These are phyloP conservation scores for Linnaemya tessellans DNA, from an alignment of 2,888 invertebrate genomes.

Conservation along the genomic window DNA sequence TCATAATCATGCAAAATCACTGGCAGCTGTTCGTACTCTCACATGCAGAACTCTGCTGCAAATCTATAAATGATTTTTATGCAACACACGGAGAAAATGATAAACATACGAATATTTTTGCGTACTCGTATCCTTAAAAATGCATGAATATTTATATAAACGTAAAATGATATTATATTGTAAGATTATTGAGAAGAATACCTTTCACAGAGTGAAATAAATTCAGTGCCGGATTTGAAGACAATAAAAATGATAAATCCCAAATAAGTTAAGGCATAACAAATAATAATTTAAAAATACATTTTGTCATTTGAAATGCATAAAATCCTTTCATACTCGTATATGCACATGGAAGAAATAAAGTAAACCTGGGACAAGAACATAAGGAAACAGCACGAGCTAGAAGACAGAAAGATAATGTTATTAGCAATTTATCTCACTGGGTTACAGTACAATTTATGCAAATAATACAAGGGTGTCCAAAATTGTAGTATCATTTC, in stretches of 20 bases:
- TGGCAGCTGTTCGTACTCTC: conserved; percentile 38
- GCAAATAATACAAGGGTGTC: too few relatives aligned
- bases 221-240: neutral
- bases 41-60: neutral
- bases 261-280: conserved; percentile 3
- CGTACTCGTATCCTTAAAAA: conserved; percentile 35
- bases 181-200: conserved; percentile 25
- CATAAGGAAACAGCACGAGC: conserved; percentile 17
- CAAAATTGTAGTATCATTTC: too few relatives aligned
- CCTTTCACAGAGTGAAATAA: conserved; percentile 17
- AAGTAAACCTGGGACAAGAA: neutral
- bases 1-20: conserved; percentile 49
- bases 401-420: neutral
- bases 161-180: conserved; percentile 13
- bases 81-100: conserved; percentile 8
- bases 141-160: conserved; percentile 52
- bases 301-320: conserved; percentile 48
- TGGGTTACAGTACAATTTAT: neutral
- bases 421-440: conserved; percentile 49
- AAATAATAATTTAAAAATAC: conserved; percentile 32
- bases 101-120: neutral
- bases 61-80: conserved; percentile 15
- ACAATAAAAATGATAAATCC: conserved; percentile 3
- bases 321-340: conserved; percentile 48
- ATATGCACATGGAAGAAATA: neutral